Conservation (phyloP, 37 sponge, comb jelly and placozoan genomes). For the Halisarca cf. caerulea region DNA sequence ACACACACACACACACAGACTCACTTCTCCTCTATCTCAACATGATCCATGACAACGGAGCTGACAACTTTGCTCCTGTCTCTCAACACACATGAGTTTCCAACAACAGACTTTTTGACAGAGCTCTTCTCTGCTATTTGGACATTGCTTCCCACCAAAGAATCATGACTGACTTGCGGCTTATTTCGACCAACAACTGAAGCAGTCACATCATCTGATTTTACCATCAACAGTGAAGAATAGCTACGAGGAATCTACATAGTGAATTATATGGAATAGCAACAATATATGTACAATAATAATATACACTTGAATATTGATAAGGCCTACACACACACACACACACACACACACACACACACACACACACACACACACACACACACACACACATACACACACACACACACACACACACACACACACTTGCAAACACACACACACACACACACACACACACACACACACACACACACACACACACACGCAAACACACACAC, state of each 20-base stretch:
- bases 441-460: too few species aligned
- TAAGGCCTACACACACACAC: too few species aligned
- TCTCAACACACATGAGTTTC: conserved; percentile 59
- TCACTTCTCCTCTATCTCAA: conserved; percentile 70
- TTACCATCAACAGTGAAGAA: neutral
- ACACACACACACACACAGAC: neutral
- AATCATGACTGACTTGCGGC: conserved; percentile 62
- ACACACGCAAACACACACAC: too few species aligned
- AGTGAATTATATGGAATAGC: too few species aligned
- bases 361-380: too few species aligned
- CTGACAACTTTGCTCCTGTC: conserved; percentile 74
- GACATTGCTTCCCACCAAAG: conserved; percentile 53
- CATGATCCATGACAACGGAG: conserved; percentile 89
- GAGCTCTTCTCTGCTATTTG: conserved; percentile 61
- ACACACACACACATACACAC: too few species aligned
- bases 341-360: too few species aligned
- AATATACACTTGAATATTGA: neutral
- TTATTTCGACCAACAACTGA: neutral
- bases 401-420: too few species aligned
- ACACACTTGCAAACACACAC: too few species aligned
- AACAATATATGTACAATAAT: too few species aligned
- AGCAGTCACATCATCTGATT: neutral
- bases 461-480: too few species aligned
- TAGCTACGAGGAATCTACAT: conserved; percentile 16
- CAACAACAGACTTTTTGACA: conserved; percentile 75